Conservation (phyloP, 2,888 invertebrate genomes). For the Patella ulyssiponensis region DNA sequence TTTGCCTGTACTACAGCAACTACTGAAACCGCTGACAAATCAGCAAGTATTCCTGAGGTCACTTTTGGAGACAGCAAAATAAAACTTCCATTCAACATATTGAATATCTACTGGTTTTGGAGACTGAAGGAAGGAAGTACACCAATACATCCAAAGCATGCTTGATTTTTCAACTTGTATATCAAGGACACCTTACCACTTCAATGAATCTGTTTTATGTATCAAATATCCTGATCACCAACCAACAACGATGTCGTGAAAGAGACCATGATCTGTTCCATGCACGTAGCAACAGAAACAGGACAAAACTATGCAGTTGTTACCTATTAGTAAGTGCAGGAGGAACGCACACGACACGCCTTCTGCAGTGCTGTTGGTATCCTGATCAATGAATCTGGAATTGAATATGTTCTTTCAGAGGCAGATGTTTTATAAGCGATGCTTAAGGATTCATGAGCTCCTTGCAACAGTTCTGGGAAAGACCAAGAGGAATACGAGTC, state of each 20-base stretch:
- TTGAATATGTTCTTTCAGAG: slow-evolving; percentile 28
- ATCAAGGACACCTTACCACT: slow-evolving; percentile 25
- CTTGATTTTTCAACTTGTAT: slow-evolving; percentile 19
- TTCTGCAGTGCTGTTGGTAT: slow-evolving; percentile 32
- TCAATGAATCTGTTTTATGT: slow-evolving; percentile 32
- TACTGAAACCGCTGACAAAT: background rate
- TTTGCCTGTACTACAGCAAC: background rate
- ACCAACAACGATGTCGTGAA: slow-evolving; percentile 35
- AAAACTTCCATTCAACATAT: background rate
- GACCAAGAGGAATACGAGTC: no score
- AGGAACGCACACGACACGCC: background rate
- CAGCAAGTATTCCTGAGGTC: background rate
- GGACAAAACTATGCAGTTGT: slow-evolving; percentile 32
- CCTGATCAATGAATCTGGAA: slow-evolving; percentile 21
- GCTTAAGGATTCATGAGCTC: slow-evolving; percentile 27
- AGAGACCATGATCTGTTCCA: slow-evolving; percentile 14
- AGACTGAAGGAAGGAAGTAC: slow-evolving; percentile 17
- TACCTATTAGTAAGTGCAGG: slow-evolving; percentile 31
- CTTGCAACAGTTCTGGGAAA: slow-evolving; percentile 25
- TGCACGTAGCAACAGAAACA: slow-evolving; percentile 29
- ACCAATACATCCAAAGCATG: slow-evolving; percentile 25
- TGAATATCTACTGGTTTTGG: slow-evolving; percentile 20
- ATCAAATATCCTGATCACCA: slow-evolving; percentile 27
- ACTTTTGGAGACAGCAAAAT: background rate
- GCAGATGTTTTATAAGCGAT: slow-evolving; percentile 32